Evolutionary conservation across 2,888 invertebrate species (phyloP).

Genomic region (Drosophila atroscutellata): DNA sequence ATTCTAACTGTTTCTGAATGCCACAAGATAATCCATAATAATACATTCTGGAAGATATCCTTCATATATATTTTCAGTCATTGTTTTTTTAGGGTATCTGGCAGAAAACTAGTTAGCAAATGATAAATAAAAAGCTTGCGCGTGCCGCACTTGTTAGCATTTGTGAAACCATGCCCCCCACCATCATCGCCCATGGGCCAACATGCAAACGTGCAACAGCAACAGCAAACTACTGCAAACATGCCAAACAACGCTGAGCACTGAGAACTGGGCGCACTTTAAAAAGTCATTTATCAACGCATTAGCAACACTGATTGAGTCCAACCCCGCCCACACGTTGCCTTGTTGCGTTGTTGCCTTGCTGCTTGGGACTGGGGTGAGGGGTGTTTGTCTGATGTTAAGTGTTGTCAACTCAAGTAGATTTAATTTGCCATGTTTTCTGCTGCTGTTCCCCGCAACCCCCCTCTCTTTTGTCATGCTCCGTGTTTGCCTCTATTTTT

Average conservation of each 20-base stretch:
- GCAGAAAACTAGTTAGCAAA: not conserved
- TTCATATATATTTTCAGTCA: too few species aligned
- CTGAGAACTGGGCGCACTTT: constrained; percentile 58
- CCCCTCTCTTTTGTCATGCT: not conserved
- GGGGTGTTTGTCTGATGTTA: constrained; percentile 55
- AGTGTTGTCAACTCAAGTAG: constrained; percentile 83
- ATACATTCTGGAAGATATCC: not conserved
- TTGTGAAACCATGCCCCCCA: constrained; percentile 18
- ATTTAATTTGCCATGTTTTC: constrained; percentile 83
- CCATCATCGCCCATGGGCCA: not conserved
- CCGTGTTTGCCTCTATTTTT: constrained; percentile 22
- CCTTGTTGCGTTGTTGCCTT: not conserved
- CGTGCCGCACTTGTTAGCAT: constrained; percentile 65
- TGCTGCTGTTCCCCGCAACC: not conserved
- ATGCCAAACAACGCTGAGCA: constrained; percentile 16
- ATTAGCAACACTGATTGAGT: constrained; percentile 78
- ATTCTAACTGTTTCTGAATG: not conserved
- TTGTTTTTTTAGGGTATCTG: not conserved
- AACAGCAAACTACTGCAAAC: constrained; percentile 1
- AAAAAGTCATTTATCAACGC: constrained; percentile 78
- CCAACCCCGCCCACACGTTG: constrained; percentile 26
- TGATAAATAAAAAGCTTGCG: constrained; percentile 17
- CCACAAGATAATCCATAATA: too few species aligned
- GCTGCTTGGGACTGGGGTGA: not conserved
- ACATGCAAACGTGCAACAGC: constrained; percentile 1